Conservation (phyloP, 2,797 vertebrate genomes). For the Odontamblyopus rebecca region DNA sequence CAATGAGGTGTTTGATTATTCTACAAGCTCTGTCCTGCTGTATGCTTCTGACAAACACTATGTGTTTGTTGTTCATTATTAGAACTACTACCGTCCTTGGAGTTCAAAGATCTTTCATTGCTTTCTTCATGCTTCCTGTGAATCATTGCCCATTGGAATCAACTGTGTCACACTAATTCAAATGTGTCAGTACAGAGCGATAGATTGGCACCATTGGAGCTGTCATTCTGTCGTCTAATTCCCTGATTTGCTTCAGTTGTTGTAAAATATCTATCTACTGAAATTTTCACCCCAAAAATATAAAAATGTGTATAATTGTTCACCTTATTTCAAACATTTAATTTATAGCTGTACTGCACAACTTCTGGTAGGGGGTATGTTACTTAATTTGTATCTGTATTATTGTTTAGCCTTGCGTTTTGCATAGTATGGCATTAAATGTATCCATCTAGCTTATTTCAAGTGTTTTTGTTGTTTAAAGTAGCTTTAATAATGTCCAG, state of each 20-base stretch:
- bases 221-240: background rate
- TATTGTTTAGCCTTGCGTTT: no score
- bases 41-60: conserved; percentile 18
- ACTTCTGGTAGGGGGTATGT: no score
- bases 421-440: no score
- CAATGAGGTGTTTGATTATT: conserved; percentile 3
- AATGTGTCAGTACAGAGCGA: conserved; percentile 39
- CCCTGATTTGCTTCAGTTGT: background rate
- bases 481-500: no score
- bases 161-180: conserved; percentile 35
- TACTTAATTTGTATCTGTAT: no score
- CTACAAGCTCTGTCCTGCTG: conserved; percentile 2
- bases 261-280: background rate
- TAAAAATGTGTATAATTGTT: no score
- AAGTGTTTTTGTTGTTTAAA: no score
- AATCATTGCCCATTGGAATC: conserved; percentile 44
- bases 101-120: conserved; percentile 37
- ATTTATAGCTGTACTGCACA: no score
- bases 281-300: background rate
- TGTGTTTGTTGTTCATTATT: conserved; percentile 21
- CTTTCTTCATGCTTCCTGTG: conserved; percentile 14
- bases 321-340: no score
- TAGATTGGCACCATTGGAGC: conserved; percentile 15
- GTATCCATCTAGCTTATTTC: no score
- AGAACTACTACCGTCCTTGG: conserved; percentile 14